Percentiles rank a stretch among this genome's conserved stretches.
phyloP scores from a whole-genome alignment of 2,888 invertebrate genomes.

The Proisotoma minuta region DNA sequence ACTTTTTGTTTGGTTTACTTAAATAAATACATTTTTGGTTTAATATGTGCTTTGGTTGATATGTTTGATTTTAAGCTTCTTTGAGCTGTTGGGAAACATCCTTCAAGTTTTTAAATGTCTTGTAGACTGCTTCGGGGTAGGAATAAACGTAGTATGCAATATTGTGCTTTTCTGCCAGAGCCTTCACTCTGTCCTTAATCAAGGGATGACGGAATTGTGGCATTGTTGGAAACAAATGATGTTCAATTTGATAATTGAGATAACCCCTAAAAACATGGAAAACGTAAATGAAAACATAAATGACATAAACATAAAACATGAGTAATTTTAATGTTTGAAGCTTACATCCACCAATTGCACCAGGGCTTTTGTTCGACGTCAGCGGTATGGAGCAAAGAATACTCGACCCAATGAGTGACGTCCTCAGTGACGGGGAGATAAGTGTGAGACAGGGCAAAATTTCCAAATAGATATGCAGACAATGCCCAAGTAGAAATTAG shows the following conservation, averaged over 20 bases:
- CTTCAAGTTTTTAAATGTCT: conserved; percentile 28
- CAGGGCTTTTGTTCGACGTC: conserved; percentile 26
- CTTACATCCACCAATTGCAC: conserved; percentile 34
- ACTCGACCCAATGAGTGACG: conserved; percentile 38
- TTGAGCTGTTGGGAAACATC: conserved; percentile 34
- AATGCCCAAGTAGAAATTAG: conserved; percentile 30
- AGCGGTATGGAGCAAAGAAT: conserved; percentile 30
- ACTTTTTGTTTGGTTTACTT: no score
- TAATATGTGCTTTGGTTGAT: background rate
- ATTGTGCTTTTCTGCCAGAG: conserved; percentile 33
- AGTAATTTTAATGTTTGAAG: no score
- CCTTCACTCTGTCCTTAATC: conserved; percentile 25
- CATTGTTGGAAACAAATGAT: conserved; percentile 38
- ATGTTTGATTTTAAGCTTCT: conserved; percentile 5
- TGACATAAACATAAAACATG: no score
- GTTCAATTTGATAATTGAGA: conserved; percentile 29
- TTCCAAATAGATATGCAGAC: conserved; percentile 34
- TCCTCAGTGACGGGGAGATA: conserved; percentile 27
- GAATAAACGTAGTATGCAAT: conserved; percentile 32
- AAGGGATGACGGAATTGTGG: conserved; percentile 33
- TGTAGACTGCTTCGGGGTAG: conserved; percentile 29
- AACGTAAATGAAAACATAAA: no score
- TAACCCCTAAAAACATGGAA: no score
- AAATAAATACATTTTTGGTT: background rate
- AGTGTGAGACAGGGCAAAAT: conserved; percentile 33